phyloP scores from a whole-genome alignment of 1,140 invertebrate species.

The Neodiprion lecontei region DNA sequence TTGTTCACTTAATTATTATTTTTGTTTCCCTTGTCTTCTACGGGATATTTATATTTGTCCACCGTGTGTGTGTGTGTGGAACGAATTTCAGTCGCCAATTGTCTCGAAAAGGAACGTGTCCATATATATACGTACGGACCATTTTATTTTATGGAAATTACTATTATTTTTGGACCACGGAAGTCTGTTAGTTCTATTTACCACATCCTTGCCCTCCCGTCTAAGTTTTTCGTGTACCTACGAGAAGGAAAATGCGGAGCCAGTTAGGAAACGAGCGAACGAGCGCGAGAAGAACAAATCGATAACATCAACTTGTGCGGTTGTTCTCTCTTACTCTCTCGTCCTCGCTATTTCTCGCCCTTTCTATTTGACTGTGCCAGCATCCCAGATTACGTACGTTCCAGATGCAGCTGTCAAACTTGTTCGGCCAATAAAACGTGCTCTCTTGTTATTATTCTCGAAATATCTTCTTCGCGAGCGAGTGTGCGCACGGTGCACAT shows the following conservation, averaged over 20 bases:
- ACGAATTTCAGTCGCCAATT: too few relatives aligned
- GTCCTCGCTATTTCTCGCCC: too few relatives aligned
- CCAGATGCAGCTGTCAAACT: conserved; percentile 2
- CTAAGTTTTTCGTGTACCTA: too few relatives aligned
- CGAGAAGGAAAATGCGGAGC: too few relatives aligned
- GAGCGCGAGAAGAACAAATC: conserved; percentile 1
- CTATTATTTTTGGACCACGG: neutral
- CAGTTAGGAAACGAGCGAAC: too few relatives aligned
- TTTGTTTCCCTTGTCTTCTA: neutral
- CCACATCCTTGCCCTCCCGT: neutral
- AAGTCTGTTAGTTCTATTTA: neutral
- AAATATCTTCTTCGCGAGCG: too few relatives aligned
- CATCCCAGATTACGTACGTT: neutral
- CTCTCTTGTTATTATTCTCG: neutral
- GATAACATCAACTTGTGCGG: neutral
- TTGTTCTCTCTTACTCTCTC: neutral
- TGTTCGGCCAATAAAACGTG: neutral
- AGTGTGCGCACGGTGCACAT: too few relatives aligned
- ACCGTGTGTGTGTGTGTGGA: too few relatives aligned
- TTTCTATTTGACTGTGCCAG: neutral
- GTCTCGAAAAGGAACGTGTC: too few relatives aligned
- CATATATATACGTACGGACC: too few relatives aligned
- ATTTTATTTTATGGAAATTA: too few relatives aligned
- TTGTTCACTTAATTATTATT: neutral
- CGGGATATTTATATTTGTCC: too few relatives aligned